Conservation (phyloP, 2,888 invertebrate genomes). For the Beris morrisii region DNA sequence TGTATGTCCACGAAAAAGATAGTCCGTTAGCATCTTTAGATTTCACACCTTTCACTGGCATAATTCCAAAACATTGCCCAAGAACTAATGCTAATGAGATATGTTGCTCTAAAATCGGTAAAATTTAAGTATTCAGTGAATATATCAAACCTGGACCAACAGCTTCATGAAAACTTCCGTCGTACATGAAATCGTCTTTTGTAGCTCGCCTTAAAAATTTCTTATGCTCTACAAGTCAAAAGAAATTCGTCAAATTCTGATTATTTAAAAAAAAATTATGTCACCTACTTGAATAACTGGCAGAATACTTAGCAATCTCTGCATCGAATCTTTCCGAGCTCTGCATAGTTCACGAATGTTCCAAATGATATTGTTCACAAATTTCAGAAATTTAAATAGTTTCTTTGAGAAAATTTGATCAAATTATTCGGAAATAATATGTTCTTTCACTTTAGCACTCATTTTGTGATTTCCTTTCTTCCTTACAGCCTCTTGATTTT, state of each 20-base stretch:
- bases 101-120: neutral
- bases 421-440: too few species aligned
- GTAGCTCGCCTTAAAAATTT: conserved; percentile 33
- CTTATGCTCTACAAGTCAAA: conserved; percentile 37
- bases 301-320: too few species aligned
- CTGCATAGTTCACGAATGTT: too few species aligned
- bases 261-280: too few species aligned
- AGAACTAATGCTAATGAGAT: conserved; percentile 49
- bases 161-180: conserved; percentile 40
- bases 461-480: too few species aligned
- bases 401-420: too few species aligned
- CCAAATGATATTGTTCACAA: too few species aligned
- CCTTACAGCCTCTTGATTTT: too few species aligned
- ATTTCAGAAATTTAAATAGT: too few species aligned
- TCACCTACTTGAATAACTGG: too few species aligned
- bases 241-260: neutral
- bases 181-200: conserved; percentile 24
- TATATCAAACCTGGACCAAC: conserved; percentile 31
- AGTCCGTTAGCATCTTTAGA: conserved; percentile 49
- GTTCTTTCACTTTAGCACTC: too few species aligned
- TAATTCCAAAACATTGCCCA: conserved; percentile 56
- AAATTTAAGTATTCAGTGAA: neutral
- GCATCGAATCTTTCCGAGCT: too few species aligned
- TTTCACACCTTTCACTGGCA: conserved; percentile 55
- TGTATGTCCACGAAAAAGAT: conserved; percentile 40